Evolutionary conservation across 2,113 vertebrate genomes (phyloP), one percentile per base, ranked within the genome.

Genomic region (Plecturocebus donacophilus): DNA sequence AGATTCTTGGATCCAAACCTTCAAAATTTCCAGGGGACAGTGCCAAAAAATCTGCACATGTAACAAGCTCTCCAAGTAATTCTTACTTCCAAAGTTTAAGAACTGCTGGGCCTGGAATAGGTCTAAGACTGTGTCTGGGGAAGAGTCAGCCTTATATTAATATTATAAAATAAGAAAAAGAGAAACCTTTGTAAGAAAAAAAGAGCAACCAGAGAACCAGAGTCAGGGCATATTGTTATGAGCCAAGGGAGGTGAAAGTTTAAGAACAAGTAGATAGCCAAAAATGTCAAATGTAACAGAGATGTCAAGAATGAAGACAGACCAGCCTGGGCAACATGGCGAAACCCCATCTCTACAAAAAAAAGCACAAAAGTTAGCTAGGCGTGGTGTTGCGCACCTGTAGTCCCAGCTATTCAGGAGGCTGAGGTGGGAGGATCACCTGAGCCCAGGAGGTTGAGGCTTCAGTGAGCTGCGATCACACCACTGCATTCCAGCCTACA

Each of bases 21-120:
- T 92, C 47, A 75, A 64, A 56, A 70, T 64, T 21, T 35, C 8
- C n/a, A 64, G 20, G 35, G 80, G 11, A 7, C 49, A 38, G 56
- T 38, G 25, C 9, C 73, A 38, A 91, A 77, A 77, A 70, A 40
- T 73, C 25, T 92, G 30, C 66, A 92, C 87, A 92, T 96, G 92
- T 71, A 94, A 94, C 40, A 91, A 85, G 19, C 38, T 89, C 42
- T 64, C 19, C 40, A 89, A 84, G 71, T 89, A 91, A 89, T 89
- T 95, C 56, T 97, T 40, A 95, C 52, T 90, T 92, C 20, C 42
- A 86, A 82, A 76, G 54, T 94, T 95, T 87, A 80, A 83, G 75
- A 87, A 56, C 30, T 80, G 38, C 38, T 66, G 76, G 66, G 9
- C 71, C 66, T 52, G 30, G 83, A 94, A 73, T 79, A n/a, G 45